Evolutionary conservation across 2,797 vertebrate species (phyloP).

Genomic region (Oreochromis grahami): DNA sequence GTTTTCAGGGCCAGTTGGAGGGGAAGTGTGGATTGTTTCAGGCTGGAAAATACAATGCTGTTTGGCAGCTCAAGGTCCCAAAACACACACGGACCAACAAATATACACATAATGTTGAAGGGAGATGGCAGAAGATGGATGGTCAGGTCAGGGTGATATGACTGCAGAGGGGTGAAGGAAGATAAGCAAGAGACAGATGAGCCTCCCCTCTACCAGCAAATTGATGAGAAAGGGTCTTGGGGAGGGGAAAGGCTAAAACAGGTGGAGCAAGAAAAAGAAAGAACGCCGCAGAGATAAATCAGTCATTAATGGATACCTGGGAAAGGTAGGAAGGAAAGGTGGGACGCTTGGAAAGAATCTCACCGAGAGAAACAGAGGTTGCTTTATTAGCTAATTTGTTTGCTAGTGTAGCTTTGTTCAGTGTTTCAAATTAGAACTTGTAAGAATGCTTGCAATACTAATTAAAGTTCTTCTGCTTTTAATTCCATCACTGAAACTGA

Average conservation of each 20-base stretch:
- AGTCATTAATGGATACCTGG: conserved; percentile 13
- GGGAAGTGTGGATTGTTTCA: not conserved
- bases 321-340: not conserved
- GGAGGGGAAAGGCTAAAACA: conserved; percentile 19
- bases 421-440: conserved; percentile 14
- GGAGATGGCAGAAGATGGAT: conserved; percentile 61
- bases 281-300: not conserved
- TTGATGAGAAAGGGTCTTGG: conserved; percentile 27
- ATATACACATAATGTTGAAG: conserved; percentile 2
- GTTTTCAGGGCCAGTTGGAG: conserved; percentile 12
- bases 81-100: conserved; percentile 14
- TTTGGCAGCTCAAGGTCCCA: conserved; percentile 38
- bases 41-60: not conserved
- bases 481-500: not conserved
- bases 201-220: conserved; percentile 3
- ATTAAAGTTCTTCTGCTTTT: not conserved
- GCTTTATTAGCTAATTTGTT: conserved; percentile 6
- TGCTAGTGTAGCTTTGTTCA: not conserved
- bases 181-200: conserved; percentile 66
- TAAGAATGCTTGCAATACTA: not conserved
- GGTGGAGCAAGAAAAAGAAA: not conserved
- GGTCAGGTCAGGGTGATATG: conserved; percentile 61
- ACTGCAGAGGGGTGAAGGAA: conserved; percentile 56
- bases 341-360: not conserved
- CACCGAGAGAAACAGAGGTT: not conserved